Evolutionary conservation across 2,113 vertebrate genomes (phyloP).

Genomic region (Mirza zaza): DNA sequence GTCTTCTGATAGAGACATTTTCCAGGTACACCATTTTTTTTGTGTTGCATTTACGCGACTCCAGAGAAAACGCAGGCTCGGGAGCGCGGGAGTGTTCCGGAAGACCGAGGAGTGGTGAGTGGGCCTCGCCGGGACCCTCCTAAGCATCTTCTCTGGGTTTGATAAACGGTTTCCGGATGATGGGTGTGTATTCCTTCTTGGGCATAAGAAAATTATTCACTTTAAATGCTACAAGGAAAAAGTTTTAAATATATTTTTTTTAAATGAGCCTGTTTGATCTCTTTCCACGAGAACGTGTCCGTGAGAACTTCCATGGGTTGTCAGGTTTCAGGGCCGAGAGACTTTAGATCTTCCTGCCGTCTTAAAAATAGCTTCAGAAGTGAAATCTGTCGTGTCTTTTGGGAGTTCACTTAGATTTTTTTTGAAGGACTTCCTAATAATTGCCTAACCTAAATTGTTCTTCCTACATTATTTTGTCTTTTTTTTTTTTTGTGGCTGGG

Average conservation of each 20-base stretch:
- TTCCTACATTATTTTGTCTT: background rate
- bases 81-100: background rate
- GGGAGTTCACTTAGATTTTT: too few relatives aligned
- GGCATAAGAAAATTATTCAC: background rate
- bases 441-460: background rate
- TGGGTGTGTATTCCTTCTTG: background rate
- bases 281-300: background rate
- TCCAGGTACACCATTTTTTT: background rate
- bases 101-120: background rate
- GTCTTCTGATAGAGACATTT: background rate
- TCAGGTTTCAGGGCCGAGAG: background rate
- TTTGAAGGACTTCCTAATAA: too few relatives aligned
- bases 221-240: background rate
- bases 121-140: rapidly evolving
- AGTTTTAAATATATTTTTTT: background rate
- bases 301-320: background rate
- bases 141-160: background rate
- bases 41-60: background rate
- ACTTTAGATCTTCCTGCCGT: background rate
- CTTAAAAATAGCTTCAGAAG: background rate
- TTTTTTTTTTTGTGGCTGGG: background rate
- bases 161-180: background rate
- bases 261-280: background rate
- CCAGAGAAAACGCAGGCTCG: background rate
- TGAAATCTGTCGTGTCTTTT: background rate